Evolutionary conservation across 1,140 invertebrate species (phyloP), one percentile per base, ranked within the genome.

Genomic region (Habropoda laboriosa): DNA sequence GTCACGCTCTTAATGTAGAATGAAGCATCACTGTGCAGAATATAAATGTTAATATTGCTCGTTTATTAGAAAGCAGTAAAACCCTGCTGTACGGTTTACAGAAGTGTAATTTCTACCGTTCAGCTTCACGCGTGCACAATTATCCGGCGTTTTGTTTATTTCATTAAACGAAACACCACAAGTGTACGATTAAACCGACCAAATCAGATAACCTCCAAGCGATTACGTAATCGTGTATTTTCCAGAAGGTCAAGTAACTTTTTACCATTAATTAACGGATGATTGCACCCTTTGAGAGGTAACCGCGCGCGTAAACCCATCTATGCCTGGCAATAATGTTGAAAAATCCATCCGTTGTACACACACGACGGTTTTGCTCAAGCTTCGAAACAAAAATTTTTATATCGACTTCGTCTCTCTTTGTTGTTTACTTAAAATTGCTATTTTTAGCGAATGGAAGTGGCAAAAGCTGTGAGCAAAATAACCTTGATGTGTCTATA

Each of bases 31-130:
- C 32, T 47, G 49, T 42, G 55, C 24, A 55, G 30, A 18, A 42
- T 64, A 53, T 82, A 85, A 85, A 86, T 77, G 84, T 83, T 86
- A 83, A 86, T 86, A 86, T 86, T 51, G 51, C 49, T 82, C 76
- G 55, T 86, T 86, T 57, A 58, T 86, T 73, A 86, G 58, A 72
- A 73, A 58, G 30, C 55, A 13, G 27, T 53, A 18, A 47, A 73
- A 53, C 27, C 21, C 4, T 47, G 30, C 49, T 38, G 6, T 13
- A 7, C 18, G 42, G 13, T 24, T 18, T 18, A n/a, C 16, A 30
- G 51, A 35, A 38, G n/a, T 18, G 13, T 12, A 27, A 60, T 77
- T 24, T 58, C 27, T 27, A 51, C 18, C 38, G 30, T 57, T 35
- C 13, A 30, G 12, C 13, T 61, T 8, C 5, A 35, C 57, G 24